Evolutionary conservation across 2,797 vertebrate species (phyloP).

Genomic region (Picus viridis): DNA sequence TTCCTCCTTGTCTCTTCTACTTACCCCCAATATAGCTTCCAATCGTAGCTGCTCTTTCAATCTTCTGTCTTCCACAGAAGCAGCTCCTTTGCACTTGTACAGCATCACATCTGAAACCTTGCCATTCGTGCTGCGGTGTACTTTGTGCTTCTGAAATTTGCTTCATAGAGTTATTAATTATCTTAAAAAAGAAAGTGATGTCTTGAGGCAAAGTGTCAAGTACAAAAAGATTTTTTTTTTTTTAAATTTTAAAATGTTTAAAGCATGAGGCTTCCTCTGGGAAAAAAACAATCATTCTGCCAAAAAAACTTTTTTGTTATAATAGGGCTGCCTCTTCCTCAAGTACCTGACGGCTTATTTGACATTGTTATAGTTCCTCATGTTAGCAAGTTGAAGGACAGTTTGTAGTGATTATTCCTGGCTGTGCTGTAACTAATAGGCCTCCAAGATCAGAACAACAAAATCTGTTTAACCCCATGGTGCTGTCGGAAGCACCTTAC

Average conservation of each 20-base stretch:
- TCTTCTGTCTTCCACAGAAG: neutral
- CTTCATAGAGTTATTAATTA: neutral
- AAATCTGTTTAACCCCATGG: neutral
- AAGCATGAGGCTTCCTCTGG: neutral
- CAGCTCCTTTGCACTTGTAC: neutral
- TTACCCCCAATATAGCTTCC: neutral
- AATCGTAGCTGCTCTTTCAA: neutral
- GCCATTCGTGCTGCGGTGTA: neutral
- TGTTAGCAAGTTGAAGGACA: neutral
- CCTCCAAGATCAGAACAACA: neutral
- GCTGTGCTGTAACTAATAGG: neutral
- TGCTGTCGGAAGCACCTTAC: neutral
- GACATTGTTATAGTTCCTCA: neutral
- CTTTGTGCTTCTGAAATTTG: conserved; percentile 3
- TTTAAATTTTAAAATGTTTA: conserved; percentile 19
- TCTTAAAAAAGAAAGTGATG: conserved; percentile 12
- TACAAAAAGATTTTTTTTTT: neutral
- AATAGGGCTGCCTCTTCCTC: neutral
- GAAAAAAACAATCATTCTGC: neutral
- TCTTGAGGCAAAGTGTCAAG: neutral
- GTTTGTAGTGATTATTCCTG: neutral
- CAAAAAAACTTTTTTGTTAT: neutral
- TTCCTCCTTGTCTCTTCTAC: neutral
- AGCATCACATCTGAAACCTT: neutral
- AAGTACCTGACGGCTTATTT: neutral